Evolutionary conservation across 2,113 vertebrate species (phyloP), one percentile per base, ranked within the genome.

Genomic region (Corvus hawaiiensis): DNA sequence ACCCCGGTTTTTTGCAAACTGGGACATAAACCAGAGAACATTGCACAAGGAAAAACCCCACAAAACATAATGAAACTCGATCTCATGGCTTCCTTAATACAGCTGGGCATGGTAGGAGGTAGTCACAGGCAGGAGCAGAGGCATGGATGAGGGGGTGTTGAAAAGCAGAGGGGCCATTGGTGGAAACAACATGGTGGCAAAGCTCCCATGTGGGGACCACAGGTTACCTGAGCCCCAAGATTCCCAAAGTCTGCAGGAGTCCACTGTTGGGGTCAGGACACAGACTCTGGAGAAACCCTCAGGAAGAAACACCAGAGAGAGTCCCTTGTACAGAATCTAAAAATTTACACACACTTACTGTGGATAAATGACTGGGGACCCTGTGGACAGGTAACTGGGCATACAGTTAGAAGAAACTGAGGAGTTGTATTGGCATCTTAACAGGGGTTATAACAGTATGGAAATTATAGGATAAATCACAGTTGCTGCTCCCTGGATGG

Each of bases 131-230:
- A 43, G 32, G 7, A 59, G 32, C 44, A 35, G 3, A 32, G 32
- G 37, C 9, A 27, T 21, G 59, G 54, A 44, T 1, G 5, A 68
- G 16, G 4, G 21, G 26, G 32, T 43, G 8, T 12, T 35, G 21
- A 51, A 59, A 30, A 67, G 20, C 26, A 35, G 44, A 13, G 5
- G 10, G 15, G 14, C 11, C 24, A 2, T 22, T 27, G 18, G 6
- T 49, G 18, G 43, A 35, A 67, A 11, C 14, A 12, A 4, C 0
- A 0, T 26, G 3, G 16, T n/a, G 11, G 7, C 21, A 32, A 26
- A 61, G 6, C 7, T 14, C 1, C 3, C 0, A 0, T 9, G 27
- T 56, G 11, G 6, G 16, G 11, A 17, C n/a, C 43, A 39, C 0
- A 6, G 33, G 7, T 9, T 74, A 41, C n/a, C 26, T 43, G 3